These are phyloP conservation scores for Takifugu flavidus DNA, from an alignment of 2,113 vertebrate genomes.

Conservation along the genomic window DNA sequence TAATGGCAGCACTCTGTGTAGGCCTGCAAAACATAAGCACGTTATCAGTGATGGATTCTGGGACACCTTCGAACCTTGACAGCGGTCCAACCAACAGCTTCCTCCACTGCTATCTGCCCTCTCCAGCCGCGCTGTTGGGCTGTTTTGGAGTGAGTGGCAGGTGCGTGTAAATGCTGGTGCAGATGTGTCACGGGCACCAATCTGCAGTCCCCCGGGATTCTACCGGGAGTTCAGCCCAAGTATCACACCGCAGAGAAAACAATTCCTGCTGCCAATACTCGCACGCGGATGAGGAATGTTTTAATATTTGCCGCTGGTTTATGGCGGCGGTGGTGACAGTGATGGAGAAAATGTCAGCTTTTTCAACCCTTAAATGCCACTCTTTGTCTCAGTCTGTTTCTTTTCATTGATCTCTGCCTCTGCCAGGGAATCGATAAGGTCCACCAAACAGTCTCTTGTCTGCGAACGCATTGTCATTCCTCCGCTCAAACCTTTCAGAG, in stretches of 20 bases:
- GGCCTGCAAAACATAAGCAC: constrained; percentile 53
- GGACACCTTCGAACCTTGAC: constrained; percentile 65
- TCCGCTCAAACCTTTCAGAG: constrained; percentile 45
- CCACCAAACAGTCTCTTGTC: constrained; percentile 68
- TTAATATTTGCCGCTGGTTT: constrained; percentile 98
- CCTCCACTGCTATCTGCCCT: constrained; percentile 70
- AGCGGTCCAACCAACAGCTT: constrained; percentile 60
- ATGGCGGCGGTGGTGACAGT: constrained; percentile 92
- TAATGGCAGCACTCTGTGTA: constrained; percentile 60
- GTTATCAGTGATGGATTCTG: constrained; percentile 72
- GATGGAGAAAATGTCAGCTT: constrained; percentile 99
- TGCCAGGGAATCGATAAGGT: constrained; percentile 81
- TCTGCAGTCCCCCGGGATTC: constrained; percentile 87
- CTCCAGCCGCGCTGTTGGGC: constrained; percentile 66
- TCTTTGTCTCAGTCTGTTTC: constrained; percentile 90
- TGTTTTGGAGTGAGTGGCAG: constrained; percentile 68
- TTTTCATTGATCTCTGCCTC: constrained; percentile 97
- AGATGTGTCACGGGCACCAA: constrained; percentile 95
- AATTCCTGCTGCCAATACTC: constrained; percentile 99
- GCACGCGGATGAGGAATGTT: constrained; percentile 96
- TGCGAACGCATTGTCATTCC: constrained; percentile 84
- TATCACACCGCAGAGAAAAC: constrained; percentile 96
- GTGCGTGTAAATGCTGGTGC: constrained; percentile 76
- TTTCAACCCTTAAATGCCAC: constrained; percentile 95
- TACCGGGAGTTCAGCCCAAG: constrained; percentile 91